Conservation (phyloP, 1,140 invertebrate genomes). For the Platorchestia sp. region DNA sequence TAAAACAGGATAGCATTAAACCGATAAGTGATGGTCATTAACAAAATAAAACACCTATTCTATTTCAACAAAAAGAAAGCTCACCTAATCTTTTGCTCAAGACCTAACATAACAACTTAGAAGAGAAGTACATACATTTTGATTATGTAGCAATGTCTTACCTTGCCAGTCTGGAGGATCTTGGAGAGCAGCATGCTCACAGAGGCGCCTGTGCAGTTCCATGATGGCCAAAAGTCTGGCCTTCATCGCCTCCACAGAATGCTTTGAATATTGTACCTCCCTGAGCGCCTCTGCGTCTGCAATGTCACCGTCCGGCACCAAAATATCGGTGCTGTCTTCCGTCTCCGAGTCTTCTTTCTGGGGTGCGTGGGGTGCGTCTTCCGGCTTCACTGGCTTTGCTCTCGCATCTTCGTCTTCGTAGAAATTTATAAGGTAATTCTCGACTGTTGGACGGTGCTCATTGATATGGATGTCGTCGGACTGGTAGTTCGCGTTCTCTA, state of each 20-base stretch:
- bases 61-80: no score
- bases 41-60: no score
- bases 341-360: neutral
- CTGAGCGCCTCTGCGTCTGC: neutral
- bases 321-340: neutral
- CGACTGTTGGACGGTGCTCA: neutral
- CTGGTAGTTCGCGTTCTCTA: neutral
- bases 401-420: neutral
- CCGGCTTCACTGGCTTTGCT: neutral
- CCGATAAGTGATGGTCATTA: no score
- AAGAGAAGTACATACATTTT: no score
- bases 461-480: neutral
- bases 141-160: no score
- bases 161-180: constrained; percentile 18
- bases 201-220: neutral
- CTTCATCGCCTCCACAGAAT: neutral
- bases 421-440: neutral
- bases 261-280: neutral
- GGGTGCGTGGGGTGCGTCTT: neutral
- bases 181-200: neutral
- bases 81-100: no score
- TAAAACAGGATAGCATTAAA: no score
- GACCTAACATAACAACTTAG: no score
- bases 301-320: neutral
- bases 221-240: neutral